Percentiles rank a stretch among this genome's conserved stretches.
Evolutionary conservation across 2,113 vertebrate genomes (phyloP).

Genomic region (Sialia sialis): DNA sequence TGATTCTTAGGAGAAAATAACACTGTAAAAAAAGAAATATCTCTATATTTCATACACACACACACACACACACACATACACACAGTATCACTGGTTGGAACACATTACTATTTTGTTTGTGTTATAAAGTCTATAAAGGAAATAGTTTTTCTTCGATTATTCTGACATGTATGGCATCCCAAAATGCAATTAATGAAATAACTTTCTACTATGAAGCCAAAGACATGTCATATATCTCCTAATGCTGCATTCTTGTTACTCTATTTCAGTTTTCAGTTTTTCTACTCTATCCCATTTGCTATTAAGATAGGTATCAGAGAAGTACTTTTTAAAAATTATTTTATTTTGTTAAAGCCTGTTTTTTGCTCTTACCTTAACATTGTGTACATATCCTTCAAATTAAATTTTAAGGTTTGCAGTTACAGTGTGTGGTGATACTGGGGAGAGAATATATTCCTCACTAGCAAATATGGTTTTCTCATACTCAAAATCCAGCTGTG

Average conservation of each 20-base stretch:
- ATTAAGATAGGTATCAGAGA: background rate
- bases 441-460: background rate
- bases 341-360: background rate
- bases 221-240: background rate
- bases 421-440: background rate
- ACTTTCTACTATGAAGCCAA: background rate
- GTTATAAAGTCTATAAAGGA: background rate
- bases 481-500: background rate
- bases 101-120: background rate
- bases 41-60: background rate
- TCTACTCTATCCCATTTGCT: background rate
- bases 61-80: too few relatives aligned
- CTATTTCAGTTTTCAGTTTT: background rate
- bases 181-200: background rate
- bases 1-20: background rate
- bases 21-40: background rate
- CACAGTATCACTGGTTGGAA: accelerated
- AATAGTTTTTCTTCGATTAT: background rate
- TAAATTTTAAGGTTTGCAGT: background rate
- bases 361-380: background rate
- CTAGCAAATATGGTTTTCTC: background rate
- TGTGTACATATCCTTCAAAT: background rate
- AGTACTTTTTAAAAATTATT: background rate
- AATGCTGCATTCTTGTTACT: background rate
- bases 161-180: background rate